Conservation (phyloP, 37 sponge, comb jelly and placozoan genomes). For the Ephydatia muelleri region DNA sequence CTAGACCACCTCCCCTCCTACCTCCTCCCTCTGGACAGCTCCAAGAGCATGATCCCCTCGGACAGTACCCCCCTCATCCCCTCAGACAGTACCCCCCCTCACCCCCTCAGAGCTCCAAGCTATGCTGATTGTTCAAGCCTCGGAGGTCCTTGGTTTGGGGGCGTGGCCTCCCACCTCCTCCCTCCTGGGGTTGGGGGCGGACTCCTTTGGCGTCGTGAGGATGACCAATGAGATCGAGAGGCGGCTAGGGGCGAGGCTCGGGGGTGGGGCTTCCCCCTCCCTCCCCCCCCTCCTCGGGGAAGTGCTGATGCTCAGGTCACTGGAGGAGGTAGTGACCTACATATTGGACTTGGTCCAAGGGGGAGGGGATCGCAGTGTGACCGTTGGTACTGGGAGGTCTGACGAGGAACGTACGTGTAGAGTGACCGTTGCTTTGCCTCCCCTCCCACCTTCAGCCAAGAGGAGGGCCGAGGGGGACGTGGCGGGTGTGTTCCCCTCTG, state of each 20-base stretch:
- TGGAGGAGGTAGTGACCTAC: slow-evolving; percentile 6
- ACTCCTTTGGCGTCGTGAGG: slow-evolving; percentile 64
- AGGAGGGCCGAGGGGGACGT: background rate
- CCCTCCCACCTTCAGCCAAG: background rate
- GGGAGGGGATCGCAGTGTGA: background rate
- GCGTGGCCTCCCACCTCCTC: slow-evolving; percentile 1
- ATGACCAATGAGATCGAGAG: slow-evolving; percentile 19
- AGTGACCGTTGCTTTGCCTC: background rate
- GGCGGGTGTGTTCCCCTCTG: background rate
- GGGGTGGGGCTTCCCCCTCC: background rate
- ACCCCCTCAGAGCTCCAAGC: background rate
- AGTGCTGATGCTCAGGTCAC: background rate
- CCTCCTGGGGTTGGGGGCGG: slow-evolving; percentile 29
- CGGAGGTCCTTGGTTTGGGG: slow-evolving; percentile 9
- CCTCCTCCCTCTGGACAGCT: background rate
- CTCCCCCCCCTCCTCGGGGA: slow-evolving; percentile 20
- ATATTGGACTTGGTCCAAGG: background rate
- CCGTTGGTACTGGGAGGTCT: no score
- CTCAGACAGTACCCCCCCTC: background rate
- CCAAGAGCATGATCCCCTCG: background rate
- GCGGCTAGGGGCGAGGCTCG: background rate
- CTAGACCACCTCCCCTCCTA: background rate
- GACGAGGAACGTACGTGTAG: no score
- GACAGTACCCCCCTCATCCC: background rate
- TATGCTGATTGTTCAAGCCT: background rate